Conservation (phyloP, 2,888 invertebrate genomes). For the Homarus gammarus region DNA sequence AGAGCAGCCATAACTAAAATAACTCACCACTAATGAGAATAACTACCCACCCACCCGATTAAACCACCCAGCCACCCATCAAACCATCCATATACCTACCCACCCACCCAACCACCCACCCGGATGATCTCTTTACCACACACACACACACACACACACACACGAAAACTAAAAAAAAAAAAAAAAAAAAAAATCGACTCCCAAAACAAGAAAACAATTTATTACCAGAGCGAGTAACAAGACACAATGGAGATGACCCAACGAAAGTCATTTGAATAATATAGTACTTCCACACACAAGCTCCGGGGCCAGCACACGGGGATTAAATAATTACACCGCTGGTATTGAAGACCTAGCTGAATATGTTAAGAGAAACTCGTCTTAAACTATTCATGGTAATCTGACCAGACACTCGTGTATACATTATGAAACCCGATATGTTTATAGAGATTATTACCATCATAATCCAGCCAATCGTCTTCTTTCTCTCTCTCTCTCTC, state of each 20-base stretch:
- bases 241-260: neutral
- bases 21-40: too few species aligned
- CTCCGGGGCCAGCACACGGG: too few species aligned
- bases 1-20: too few species aligned
- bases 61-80: neutral
- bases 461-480: neutral
- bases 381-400: constrained; percentile 12
- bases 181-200: constrained; percentile 6
- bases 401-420: constrained; percentile 15
- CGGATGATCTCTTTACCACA: too few species aligned
- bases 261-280: constrained; percentile 46
- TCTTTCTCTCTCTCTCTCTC: neutral
- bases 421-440: constrained; percentile 33
- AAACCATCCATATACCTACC: too few species aligned
- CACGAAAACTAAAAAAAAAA: neutral
- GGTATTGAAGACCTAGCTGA: constrained; percentile 52
- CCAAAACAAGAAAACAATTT: constrained; percentile 30
- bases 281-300: constrained; percentile 1
- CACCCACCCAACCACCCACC: too few species aligned
- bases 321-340: constrained; percentile 51
- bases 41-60: neutral
- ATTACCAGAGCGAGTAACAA: constrained; percentile 30
- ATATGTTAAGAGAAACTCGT: constrained; percentile 26
- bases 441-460: neutral
- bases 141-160: neutral